phyloP scores from a whole-genome alignment of 2,113 vertebrate species.

The Vireo altiloquus region DNA sequence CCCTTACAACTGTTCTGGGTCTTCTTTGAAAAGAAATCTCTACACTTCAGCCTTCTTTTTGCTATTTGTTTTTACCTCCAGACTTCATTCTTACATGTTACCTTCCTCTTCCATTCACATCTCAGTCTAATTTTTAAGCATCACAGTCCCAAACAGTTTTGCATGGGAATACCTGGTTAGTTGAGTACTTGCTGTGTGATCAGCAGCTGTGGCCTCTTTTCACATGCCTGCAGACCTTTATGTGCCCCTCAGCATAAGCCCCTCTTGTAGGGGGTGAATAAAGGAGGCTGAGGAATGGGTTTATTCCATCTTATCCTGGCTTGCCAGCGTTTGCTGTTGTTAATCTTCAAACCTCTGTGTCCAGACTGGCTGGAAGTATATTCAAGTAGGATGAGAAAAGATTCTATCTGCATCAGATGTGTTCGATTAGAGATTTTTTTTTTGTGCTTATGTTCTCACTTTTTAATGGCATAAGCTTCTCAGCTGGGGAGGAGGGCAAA shows the following conservation, averaged over 20 bases:
- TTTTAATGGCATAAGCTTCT: background rate
- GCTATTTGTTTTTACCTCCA: background rate
- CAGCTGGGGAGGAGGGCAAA: background rate
- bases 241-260: background rate
- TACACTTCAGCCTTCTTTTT: background rate
- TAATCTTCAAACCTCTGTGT: background rate
- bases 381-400: background rate
- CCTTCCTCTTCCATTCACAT: background rate
- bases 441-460: background rate
- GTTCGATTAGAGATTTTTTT: background rate
- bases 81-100: background rate
- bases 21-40: conserved; percentile 1
- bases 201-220: background rate
- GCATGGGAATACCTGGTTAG: background rate
- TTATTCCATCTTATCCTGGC: background rate
- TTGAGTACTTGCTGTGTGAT: fast-evolving
- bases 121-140: background rate
- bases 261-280: background rate
- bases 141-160: background rate
- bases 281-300: background rate
- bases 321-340: background rate
- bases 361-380: background rate
- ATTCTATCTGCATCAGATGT: background rate
- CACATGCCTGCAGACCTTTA: background rate
- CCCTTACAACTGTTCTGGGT: background rate